Evolutionary conservation across 2,888 invertebrate species (phyloP), one percentile per base, ranked within the genome.

Genomic region (Caenorhabditis japonica): DNA sequence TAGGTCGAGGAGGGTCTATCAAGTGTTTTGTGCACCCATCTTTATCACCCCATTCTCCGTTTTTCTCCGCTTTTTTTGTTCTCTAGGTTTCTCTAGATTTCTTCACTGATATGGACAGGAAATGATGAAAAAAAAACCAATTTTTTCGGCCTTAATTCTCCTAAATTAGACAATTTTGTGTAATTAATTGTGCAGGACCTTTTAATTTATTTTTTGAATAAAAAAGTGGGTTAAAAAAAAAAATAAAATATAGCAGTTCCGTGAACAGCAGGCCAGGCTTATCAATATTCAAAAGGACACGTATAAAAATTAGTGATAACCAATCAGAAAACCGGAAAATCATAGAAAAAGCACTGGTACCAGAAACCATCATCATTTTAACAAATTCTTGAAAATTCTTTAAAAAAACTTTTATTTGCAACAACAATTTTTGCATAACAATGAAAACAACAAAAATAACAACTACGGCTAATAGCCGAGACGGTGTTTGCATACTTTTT

Each of bases 11-110:
- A 3, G 38, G 23, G 33, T 23, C 21, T 30, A 27, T 15, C 41
- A 51, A 60, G 33, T 43, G 60, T 60, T 60, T 60, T 60, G 59
- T 60, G 51, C 51, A 60, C 51, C 38, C 25, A 39, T 33, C 27
- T 15, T 21, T 19, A 55, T 55, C 55, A 55, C 55, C 55, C 55
- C 55, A 55, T 43, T 21, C 27, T 41, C 33, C 33, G n/a, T 12
- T 15, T 43, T 25, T 43, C 43, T 19, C 33, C 33, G 7, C 5
- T 43, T 27, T 10, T 43, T 3, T 23, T 8, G 21, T 43, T 23
- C 19, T 41, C n/a, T n/a, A n/a, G n/a, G n/a, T 19, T 46, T 46
- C 25, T 46, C 44, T 27, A 43, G 19, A 23, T 21, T 19, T 43
- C 43, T 23, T 43, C 43, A 21, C 21, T 43, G 43, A 43, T 43